Conservation (phyloP, 2,113 vertebrate genomes). For the Paracanthobrama guichenoti region DNA sequence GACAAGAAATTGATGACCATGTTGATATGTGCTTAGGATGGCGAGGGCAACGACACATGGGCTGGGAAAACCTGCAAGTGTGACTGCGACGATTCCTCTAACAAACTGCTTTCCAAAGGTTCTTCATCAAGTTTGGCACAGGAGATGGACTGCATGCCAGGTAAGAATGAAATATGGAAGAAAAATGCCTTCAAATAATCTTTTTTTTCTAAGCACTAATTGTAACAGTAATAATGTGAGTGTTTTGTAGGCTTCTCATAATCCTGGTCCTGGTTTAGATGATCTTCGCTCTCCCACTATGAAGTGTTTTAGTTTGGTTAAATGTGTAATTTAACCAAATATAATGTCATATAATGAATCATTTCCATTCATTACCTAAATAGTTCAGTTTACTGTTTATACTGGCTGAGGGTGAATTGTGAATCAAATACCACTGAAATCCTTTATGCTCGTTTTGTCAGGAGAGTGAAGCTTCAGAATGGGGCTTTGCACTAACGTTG, state of each 20-base stretch:
- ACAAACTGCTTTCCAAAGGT: constrained; percentile 57
- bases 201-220: no score
- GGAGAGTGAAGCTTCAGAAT: not conserved
- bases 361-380: not conserved
- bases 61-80: constrained; percentile 82
- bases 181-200: not conserved
- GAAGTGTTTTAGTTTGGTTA: not conserved
- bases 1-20: not conserved
- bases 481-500: not conserved
- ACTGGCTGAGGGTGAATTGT: not conserved
- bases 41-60: constrained; percentile 77
- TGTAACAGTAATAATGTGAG: not conserved
- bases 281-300: not conserved
- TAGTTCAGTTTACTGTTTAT: not conserved
- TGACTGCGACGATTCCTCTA: constrained; percentile 74
- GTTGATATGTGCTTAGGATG: constrained; percentile 53
- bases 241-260: not conserved
- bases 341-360: not conserved
- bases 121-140: constrained; percentile 57
- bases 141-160: constrained; percentile 81
- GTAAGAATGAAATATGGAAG: constrained; percentile 61
- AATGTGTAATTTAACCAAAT: no score
- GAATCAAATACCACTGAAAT: not conserved
- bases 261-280: not conserved
- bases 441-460: not conserved